Evolutionary conservation across 2,888 invertebrate genomes (phyloP).

Genomic region (Ormyrus thymus): DNA sequence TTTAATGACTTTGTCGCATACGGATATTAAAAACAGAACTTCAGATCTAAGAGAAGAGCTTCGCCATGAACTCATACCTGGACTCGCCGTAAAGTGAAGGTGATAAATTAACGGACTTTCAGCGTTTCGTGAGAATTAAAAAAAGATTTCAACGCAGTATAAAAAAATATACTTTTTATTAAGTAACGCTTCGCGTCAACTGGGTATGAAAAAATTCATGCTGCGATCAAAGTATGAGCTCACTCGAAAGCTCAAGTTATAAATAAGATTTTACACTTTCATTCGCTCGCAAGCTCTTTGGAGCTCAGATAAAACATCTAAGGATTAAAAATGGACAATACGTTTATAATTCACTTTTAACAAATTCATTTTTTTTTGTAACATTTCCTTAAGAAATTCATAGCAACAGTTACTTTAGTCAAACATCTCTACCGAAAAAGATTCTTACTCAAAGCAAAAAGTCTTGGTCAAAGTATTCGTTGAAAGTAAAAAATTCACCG

Average conservation of each 20-base stretch:
- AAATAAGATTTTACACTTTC: constrained; percentile 19
- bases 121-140: constrained; percentile 7
- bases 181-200: constrained; percentile 20
- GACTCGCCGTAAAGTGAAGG: constrained; percentile 11
- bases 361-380: neutral
- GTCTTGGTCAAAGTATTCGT: neutral
- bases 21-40: constrained; percentile 22
- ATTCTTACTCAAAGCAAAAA: too few species aligned
- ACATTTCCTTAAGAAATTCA: neutral
- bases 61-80: constrained; percentile 31
- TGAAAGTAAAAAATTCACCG: neutral
- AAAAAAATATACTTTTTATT: constrained; percentile 31
- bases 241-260: constrained; percentile 11
- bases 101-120: neutral
- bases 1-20: neutral
- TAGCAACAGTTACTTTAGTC: neutral
- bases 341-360: neutral
- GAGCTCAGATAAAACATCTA: neutral
- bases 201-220: constrained; percentile 26
- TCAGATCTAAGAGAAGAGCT: constrained; percentile 9
- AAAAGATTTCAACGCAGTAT: constrained; percentile 9
- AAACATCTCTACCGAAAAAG: too few species aligned
- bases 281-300: constrained; percentile 3
- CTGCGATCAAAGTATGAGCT: constrained; percentile 17
- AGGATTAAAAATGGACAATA: neutral